Percentiles rank a stretch among this genome's conserved stretches.
Conservation (phyloP, 2,113 vertebrate species). For the Chelonoidis abingdonii region DNA sequence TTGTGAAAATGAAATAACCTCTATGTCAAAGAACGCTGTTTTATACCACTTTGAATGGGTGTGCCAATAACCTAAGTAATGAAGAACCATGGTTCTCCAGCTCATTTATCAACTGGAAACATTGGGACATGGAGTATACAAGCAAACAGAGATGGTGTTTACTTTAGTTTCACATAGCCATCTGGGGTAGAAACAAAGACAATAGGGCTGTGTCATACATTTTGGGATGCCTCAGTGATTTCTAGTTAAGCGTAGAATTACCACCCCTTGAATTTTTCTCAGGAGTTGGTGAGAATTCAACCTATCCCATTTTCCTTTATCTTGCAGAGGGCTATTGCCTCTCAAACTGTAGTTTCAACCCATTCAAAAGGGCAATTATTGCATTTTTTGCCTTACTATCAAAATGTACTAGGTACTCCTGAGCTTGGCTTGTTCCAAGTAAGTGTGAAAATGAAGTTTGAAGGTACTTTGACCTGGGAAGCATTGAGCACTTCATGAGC, state of each 20-base stretch:
- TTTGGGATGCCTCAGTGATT: background rate
- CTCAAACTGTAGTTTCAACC: conserved; percentile 5
- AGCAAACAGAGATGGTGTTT: background rate
- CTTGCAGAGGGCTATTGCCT: background rate
- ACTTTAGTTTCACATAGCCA: background rate
- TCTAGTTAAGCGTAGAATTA: background rate
- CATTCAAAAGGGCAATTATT: conserved; percentile 26
- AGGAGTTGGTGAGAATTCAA: background rate
- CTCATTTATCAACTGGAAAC: background rate
- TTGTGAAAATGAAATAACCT: background rate
- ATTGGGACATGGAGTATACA: background rate
- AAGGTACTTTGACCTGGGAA: conserved; percentile 55
- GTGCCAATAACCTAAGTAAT: background rate
- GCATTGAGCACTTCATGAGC: conserved; percentile 36
- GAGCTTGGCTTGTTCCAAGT: background rate
- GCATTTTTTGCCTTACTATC: conserved; percentile 22
- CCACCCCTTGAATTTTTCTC: background rate
- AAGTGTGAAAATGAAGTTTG: conserved; percentile 46
- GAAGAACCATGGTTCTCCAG: background rate
- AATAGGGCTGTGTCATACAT: background rate
- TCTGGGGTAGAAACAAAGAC: background rate
- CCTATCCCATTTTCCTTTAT: background rate
- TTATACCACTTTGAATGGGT: background rate
- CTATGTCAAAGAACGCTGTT: background rate
- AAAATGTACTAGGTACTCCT: background rate